phyloP scores from a whole-genome alignment of 2,888 invertebrate species.

The Drosophila pegasa region DNA sequence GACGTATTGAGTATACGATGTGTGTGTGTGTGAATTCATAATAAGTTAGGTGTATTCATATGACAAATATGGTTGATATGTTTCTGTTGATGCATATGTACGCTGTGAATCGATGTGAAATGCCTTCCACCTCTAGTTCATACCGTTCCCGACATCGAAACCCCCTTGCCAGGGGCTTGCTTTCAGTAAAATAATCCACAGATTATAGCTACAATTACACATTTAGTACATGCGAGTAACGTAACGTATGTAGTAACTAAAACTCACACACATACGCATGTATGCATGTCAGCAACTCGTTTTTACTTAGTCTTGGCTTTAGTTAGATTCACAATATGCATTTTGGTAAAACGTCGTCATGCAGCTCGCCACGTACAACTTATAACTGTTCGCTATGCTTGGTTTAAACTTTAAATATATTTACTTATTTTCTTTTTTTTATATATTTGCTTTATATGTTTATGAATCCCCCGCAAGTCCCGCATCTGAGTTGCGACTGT shows the following conservation, averaged over 20 bases:
- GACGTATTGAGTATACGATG: not conserved
- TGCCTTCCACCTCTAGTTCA: constrained; percentile 10
- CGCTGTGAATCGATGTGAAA: constrained; percentile 29
- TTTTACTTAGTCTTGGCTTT: constrained; percentile 73
- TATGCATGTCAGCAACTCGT: constrained; percentile 38
- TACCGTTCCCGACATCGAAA: constrained; percentile 17
- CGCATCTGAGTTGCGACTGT: constrained; percentile 18
- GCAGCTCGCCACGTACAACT: constrained; percentile 64
- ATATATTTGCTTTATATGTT: constrained; percentile 12
- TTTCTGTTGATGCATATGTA: constrained; percentile 66
- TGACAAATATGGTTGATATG: constrained; percentile 71
- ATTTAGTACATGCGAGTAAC: constrained; percentile 36
- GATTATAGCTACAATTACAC: constrained; percentile 68
- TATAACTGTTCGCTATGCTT: constrained; percentile 60
- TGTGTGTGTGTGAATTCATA: constrained; percentile 9
- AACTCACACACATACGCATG: constrained; percentile 20
- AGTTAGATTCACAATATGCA: constrained; percentile 56
- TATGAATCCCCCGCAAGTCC: constrained; percentile 23
- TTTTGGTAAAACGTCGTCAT: constrained; percentile 64
- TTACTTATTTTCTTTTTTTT: constrained; percentile 11
- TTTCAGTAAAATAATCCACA: constrained; percentile 43
- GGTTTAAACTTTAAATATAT: constrained; percentile 19
- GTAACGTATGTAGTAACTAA: constrained; percentile 31
- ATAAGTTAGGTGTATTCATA: constrained; percentile 43
- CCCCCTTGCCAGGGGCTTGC: not conserved